These are phyloP conservation scores for Melanotaenia parkinsoni DNA, from an alignment of 2,797 vertebrate genomes.

Conservation along the genomic window DNA sequence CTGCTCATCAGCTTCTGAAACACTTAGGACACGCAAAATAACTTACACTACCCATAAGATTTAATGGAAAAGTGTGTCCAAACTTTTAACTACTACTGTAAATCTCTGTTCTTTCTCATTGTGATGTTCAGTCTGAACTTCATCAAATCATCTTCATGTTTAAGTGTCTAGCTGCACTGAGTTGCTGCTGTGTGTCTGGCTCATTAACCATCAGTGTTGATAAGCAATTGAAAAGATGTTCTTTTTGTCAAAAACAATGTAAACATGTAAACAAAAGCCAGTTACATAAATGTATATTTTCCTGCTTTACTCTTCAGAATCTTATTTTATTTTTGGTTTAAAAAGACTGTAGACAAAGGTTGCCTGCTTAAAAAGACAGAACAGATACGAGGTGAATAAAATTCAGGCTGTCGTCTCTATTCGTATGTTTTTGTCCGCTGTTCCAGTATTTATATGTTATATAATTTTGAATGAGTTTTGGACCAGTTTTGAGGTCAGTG, in stretches of 20 bases:
- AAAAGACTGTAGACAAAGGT: not conserved
- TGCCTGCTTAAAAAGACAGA: not conserved
- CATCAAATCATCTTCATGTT: too few relatives aligned
- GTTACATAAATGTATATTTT: not conserved
- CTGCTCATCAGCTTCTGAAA: too few relatives aligned
- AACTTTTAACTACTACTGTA: too few relatives aligned
- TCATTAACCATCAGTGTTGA: not conserved
- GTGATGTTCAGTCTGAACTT: too few relatives aligned
- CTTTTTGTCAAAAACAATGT: not conserved
- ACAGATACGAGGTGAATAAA: not conserved
- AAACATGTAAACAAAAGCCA: not conserved
- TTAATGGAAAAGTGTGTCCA: too few relatives aligned
- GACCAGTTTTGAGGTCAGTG: slow-evolving; percentile 25
- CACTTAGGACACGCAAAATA: too few relatives aligned
- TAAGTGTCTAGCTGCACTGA: too few relatives aligned
- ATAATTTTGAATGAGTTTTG: slow-evolving; percentile 41
- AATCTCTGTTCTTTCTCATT: too few relatives aligned
- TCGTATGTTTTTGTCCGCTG: not conserved
- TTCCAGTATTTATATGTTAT: slow-evolving; percentile 45
- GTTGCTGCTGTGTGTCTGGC: too few relatives aligned
- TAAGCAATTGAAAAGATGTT: not conserved
- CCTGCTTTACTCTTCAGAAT: not conserved
- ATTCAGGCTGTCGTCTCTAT: too few relatives aligned
- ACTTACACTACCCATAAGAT: too few relatives aligned
- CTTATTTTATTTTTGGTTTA: not conserved